phyloP scores from a whole-genome alignment of 2,113 vertebrate genomes.

The Panthera uncia region DNA sequence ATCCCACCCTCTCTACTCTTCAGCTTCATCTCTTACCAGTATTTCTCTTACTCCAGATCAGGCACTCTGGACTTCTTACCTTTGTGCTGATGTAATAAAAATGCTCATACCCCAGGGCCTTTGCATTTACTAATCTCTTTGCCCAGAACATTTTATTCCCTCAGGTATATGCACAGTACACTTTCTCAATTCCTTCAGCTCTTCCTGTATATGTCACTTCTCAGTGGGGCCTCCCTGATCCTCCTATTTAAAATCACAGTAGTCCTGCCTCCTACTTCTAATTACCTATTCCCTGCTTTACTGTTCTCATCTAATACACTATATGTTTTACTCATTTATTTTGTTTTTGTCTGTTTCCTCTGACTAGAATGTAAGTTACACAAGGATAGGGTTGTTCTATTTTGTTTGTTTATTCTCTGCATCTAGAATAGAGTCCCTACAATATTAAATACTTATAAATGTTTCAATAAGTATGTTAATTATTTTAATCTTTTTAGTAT shows the following conservation, averaged over 20 bases:
- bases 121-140: not conserved
- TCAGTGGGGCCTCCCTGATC: not conserved
- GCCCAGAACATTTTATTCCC: not conserved
- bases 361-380: not conserved
- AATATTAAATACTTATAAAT: not conserved
- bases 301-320: not conserved
- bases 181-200: not conserved
- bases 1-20: not conserved
- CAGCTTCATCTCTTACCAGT: not conserved
- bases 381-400: not conserved
- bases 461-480: not conserved
- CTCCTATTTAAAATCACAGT: not conserved
- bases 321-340: not conserved
- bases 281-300: not conserved
- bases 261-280: not conserved
- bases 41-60: not conserved
- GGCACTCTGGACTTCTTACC: not conserved
- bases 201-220: not conserved
- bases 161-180: not conserved
- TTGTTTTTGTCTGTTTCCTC: not conserved
- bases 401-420: not conserved
- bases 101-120: not conserved
- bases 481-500: conserved; percentile 15
- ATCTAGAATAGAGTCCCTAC: not conserved
- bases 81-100: not conserved